Conservation (phyloP, 2,113 vertebrate genomes). For the Gorilla gorilla region DNA sequence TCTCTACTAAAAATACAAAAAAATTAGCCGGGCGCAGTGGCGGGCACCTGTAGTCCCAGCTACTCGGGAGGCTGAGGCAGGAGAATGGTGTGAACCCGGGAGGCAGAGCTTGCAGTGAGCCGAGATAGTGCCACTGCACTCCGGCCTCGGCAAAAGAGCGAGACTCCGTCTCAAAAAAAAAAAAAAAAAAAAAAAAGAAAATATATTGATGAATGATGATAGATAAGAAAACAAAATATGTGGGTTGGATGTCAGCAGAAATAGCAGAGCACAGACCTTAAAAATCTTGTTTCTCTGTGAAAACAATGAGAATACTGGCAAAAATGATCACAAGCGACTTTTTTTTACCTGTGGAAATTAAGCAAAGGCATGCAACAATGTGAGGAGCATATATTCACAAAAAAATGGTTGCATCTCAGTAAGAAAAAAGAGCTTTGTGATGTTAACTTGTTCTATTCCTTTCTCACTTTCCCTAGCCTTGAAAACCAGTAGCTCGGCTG, state of each 20-base stretch:
- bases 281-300: neutral
- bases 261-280: neutral
- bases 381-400: neutral
- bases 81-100: too few species aligned
- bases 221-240: neutral
- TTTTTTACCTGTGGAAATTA: neutral
- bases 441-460: neutral
- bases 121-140: too few species aligned
- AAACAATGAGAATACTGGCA: neutral
- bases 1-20: too few species aligned
- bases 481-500: neutral
- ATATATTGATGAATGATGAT: neutral
- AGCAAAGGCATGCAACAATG: neutral
- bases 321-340: neutral
- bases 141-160: too few species aligned
- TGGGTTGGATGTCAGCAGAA: neutral
- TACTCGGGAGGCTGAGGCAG: too few species aligned
- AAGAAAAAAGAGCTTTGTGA: neutral
- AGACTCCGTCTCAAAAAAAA: too few species aligned
- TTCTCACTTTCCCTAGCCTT: neutral
- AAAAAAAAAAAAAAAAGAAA: neutral
- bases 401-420: neutral
- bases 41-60: too few species aligned
- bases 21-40: too few species aligned
- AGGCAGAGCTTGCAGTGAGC: too few species aligned